phyloP scores from a whole-genome alignment of 2,888 invertebrate species.

The Drosophila mimetica region DNA sequence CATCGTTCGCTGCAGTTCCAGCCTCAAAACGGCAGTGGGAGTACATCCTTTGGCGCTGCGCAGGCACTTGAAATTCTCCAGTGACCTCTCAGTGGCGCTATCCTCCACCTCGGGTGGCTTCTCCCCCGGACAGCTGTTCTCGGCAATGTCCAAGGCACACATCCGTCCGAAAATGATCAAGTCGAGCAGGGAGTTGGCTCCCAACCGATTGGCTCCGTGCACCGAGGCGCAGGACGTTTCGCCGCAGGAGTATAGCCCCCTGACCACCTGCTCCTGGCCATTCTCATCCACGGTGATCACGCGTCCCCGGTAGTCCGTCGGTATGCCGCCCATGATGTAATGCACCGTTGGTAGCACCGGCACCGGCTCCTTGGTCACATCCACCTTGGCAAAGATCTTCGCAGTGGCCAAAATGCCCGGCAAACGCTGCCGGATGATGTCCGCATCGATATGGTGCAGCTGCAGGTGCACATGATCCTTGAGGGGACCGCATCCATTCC shows the following conservation, averaged over 20 bases:
- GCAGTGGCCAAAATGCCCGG: conserved; percentile 99
- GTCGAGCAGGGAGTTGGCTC: conserved; percentile 98
- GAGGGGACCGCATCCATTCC: conserved; percentile 97
- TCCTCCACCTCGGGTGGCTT: conserved; percentile 88
- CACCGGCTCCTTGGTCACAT: conserved; percentile 99
- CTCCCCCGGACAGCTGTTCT: conserved; percentile 93
- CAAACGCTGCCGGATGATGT: conserved; percentile 91
- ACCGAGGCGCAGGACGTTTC: conserved; percentile 98
- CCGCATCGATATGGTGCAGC: conserved; percentile 96
- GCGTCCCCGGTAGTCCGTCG: conserved; percentile 98
- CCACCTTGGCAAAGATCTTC: conserved; percentile 99
- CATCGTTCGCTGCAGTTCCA: conserved; percentile 98
- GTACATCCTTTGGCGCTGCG: conserved; percentile 91
- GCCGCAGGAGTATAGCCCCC: conserved; percentile 96
- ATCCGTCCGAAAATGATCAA: conserved; percentile 98
- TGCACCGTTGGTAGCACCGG: conserved; percentile 99
- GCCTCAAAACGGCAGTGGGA: conserved; percentile 92
- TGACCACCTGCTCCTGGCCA: conserved; percentile 86
- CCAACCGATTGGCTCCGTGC: conserved; percentile 99
- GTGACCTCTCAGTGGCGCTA: conserved; percentile 94
- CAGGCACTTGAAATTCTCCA: conserved; percentile 95
- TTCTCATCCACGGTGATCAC: conserved; percentile 85
- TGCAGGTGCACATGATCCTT: conserved; percentile 98
- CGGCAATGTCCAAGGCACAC: conserved; percentile 94
- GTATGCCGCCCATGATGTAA: conserved; percentile 99